A percentile compares a stretch with the other conserved stretches of the same genome.
phyloP scores from a whole-genome alignment of 2,888 invertebrate genomes.

The Lithophane leautieri region DNA sequence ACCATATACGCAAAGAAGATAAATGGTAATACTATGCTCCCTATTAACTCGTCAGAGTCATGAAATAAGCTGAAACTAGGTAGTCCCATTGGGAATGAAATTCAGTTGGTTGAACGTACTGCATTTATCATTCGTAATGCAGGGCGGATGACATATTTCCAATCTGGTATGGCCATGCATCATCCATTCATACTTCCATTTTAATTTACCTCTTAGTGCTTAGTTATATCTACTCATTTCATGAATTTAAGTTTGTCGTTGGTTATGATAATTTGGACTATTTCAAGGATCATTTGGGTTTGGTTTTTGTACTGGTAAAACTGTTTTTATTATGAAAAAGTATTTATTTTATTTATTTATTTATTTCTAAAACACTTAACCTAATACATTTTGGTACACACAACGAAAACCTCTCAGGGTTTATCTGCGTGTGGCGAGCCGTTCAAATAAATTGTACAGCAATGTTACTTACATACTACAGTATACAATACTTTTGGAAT shows the following conservation, averaged over 20 bases:
- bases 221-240: conserved; percentile 11
- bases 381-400: no score
- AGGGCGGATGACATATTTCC: conserved; percentile 62
- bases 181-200: conserved; percentile 53
- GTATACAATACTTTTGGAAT: no score
- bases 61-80: conserved; percentile 31
- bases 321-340: not conserved
- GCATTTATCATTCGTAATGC: conserved; percentile 63
- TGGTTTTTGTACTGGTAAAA: not conserved
- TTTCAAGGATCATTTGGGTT: not conserved
- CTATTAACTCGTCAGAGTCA: conserved; percentile 40
- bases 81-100: conserved; percentile 37
- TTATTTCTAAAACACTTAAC: no score
- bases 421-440: no score
- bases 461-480: no score
- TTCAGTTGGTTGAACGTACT: conserved; percentile 56
- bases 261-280: not conserved
- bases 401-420: no score
- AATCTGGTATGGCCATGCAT: conserved; percentile 58
- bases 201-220: conserved; percentile 46
- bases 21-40: conserved; percentile 4
- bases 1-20: not conserved
- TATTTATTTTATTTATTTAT: no score
- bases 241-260: not conserved
- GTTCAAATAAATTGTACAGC: no score